Evolutionary conservation across 2,113 vertebrate genomes (phyloP), one percentile per base, ranked within the genome.

Genomic region (Chionodraco myersi): DNA sequence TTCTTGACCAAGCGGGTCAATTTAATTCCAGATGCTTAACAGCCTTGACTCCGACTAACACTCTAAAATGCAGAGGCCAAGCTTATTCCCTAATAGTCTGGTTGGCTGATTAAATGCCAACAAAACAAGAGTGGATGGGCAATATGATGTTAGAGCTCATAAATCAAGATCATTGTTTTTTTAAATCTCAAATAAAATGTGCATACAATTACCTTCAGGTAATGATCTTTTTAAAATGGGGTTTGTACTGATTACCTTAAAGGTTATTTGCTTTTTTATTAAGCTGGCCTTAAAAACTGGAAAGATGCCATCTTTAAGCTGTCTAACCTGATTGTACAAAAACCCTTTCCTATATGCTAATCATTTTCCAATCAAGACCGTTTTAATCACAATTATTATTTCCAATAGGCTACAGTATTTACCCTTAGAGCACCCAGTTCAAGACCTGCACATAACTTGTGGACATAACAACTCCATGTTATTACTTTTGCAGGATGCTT

Each of bases 41-140:
- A 26, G n/a, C 10, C 6, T 73, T 44, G 23, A 36, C 47, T 61
- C 5, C 6, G 49, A 26, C 26, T 15, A 34, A 15, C 4, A 21
- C 26, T 53, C 41, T n/a, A 18, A 45, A 44, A 56, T 51, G 18
- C 45, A 44, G 13, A 52, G 13, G 15, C 44, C 21, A 12, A 9
- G 8, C 41, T 64, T 72, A 65, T 59, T 65, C 21, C 26, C 9
- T 62, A 36, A 23, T 34, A 16, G 36, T 44, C 75, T 13, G 14
- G 18, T 49, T 49, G 30, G n/a, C 6, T 57, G 9, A 57, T 18
- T 7, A 15, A 23, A 45, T 14, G 4, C 23, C 49, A 64, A n/a
- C 72, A 56, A 64, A 66, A 60, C 18, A 67, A 54, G 36, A 70
- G 36, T 21, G 61, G 12, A 62, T 21, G 8, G 49, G 16, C 54